Percentiles rank a stretch among this genome's conserved stretches.
These are phyloP conservation scores for Hoplodrina ambigua DNA, from an alignment of 2,888 invertebrate species.

Conservation along the genomic window DNA sequence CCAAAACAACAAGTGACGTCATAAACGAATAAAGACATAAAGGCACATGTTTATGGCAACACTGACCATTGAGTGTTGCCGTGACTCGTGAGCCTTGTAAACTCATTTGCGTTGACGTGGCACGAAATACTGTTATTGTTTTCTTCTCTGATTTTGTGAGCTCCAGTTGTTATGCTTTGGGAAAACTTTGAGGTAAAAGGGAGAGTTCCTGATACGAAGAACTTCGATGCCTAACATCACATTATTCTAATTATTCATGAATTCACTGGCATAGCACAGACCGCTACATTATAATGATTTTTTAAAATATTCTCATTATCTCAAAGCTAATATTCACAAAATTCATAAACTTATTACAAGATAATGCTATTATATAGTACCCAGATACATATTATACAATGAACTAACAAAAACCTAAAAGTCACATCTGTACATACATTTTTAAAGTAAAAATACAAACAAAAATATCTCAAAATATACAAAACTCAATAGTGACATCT, in stretches of 20 bases:
- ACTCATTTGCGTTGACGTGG: slow-evolving; percentile 40
- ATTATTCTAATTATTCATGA: no score
- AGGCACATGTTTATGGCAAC: slow-evolving; percentile 52
- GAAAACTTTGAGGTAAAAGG: neutral
- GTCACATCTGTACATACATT: neutral
- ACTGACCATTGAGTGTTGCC: slow-evolving; percentile 53
- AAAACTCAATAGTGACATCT: slow-evolving; percentile 31
- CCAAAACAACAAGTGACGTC: slow-evolving; percentile 36
- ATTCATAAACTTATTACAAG: no score
- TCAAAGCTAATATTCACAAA: no score
- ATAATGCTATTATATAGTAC: no score
- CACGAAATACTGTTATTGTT: slow-evolving; percentile 14
- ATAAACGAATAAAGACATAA: slow-evolving; percentile 60
- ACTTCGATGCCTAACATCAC: no score
- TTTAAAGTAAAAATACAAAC: neutral
- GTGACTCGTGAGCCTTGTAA: slow-evolving; percentile 41
- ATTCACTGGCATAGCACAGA: neutral
- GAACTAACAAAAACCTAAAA: no score
- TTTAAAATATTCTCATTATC: no score
- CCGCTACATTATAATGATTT: neutral
- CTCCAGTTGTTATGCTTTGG: neutral
- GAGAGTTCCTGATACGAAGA: no score
- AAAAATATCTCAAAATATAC: no score
- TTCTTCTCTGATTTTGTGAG: neutral
- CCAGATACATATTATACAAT: no score